These are phyloP conservation scores for Geophilus truncorum DNA, from an alignment of 2,888 invertebrate genomes.

Conservation along the genomic window DNA sequence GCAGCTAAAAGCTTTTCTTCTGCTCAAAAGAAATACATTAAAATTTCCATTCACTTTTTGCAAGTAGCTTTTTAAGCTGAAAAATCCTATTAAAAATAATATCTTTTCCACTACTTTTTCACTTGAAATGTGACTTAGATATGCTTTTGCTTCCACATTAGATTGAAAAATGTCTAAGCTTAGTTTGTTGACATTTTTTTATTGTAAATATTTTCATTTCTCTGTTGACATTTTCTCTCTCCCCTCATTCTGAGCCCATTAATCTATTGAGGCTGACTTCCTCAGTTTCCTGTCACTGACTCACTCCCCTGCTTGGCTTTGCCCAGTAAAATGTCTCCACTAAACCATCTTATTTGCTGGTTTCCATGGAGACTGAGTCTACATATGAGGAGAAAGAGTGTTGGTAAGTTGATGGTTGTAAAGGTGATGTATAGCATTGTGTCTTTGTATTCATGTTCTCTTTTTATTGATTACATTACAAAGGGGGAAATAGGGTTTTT, in stretches of 20 bases:
- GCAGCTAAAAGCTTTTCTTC: no score
- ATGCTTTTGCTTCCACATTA: no score
- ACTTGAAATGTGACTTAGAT: no score
- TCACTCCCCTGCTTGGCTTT: neutral
- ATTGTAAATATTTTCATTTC: no score
- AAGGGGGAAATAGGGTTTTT: neutral
- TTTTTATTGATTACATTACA: neutral
- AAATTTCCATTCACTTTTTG: no score
- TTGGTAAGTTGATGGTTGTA: neutral
- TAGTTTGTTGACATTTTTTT: neutral
- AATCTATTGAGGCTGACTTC: neutral
- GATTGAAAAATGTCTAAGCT: no score
- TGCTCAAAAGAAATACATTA: no score
- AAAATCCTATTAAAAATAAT: no score
- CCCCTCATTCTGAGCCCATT: neutral
- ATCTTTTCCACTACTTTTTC: no score
- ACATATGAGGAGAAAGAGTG: neutral
- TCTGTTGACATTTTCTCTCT: neutral
- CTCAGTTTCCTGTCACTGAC: neutral
- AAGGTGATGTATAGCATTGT: neutral
- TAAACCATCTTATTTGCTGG: neutral
- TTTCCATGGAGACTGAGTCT: neutral
- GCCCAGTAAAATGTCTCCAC: neutral
- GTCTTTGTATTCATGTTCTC: neutral
- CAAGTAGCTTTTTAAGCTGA: no score